phyloP scores from a whole-genome alignment of 2,797 vertebrate genomes.

The Bradypodion pumilum region DNA sequence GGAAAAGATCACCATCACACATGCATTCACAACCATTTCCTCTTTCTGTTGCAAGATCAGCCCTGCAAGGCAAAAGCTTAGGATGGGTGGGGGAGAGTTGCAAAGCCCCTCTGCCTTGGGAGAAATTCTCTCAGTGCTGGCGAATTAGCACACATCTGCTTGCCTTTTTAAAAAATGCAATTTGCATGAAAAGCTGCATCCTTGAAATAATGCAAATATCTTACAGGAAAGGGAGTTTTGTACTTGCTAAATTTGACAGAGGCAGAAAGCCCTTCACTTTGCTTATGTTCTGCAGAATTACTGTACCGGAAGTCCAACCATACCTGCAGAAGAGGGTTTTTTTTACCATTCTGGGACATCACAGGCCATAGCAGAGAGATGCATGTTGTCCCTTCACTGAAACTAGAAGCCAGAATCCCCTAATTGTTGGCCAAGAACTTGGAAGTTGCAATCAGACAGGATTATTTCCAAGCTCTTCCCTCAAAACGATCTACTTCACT shows the following conservation, averaged over 20 bases:
- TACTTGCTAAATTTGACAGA: neutral
- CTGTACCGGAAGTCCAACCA: neutral
- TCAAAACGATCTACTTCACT: too few species aligned
- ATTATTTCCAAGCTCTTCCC: too few species aligned
- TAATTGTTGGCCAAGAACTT: too few species aligned
- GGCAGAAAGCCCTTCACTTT: neutral
- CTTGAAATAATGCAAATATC: conserved; percentile 61
- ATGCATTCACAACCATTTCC: neutral
- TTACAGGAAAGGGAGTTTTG: conserved; percentile 1
- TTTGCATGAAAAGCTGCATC: conserved; percentile 56
- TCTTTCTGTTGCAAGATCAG: neutral
- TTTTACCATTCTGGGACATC: neutral
- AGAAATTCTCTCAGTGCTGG: neutral
- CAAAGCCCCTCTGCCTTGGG: neutral
- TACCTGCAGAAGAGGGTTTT: neutral
- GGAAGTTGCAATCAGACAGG: too few species aligned
- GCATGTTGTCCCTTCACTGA: too few species aligned
- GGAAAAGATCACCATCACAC: neutral
- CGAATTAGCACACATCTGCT: neutral
- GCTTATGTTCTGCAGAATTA: neutral
- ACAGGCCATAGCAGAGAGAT: neutral
- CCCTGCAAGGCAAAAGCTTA: neutral
- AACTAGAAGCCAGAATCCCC: too few species aligned
- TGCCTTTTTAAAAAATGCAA: conserved; percentile 29
- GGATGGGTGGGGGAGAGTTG: neutral